phyloP scores from a whole-genome alignment of 2,113 vertebrate genomes.

The Oceanites oceanicus region DNA sequence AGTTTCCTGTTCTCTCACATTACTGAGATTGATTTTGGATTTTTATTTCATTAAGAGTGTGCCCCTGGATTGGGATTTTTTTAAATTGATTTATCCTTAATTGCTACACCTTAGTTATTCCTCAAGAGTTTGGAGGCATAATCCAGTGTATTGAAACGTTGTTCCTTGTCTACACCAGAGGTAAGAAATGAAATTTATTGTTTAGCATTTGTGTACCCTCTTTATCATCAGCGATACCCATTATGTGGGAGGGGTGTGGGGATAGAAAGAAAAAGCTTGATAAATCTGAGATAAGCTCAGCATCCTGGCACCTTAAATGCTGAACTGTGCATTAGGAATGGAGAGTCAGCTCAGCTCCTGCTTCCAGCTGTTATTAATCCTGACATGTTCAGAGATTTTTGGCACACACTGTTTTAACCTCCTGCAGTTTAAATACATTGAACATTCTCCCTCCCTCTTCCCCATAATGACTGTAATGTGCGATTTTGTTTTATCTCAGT shows the following conservation, averaged over 20 bases:
- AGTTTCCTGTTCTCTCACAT: neutral
- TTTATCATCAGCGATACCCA: neutral
- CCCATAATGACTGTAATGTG: neutral
- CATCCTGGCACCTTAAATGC: neutral
- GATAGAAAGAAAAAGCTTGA: neutral
- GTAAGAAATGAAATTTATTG: neutral
- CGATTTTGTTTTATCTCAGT: conserved; percentile 26
- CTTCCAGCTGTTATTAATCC: conserved; percentile 52
- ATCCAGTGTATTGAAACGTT: neutral
- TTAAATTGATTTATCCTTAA: neutral
- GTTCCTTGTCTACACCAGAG: neutral
- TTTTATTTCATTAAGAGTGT: neutral
- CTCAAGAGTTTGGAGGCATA: neutral
- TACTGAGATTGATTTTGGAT: neutral
- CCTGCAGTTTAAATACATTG: conserved; percentile 17
- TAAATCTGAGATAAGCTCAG: conserved; percentile 3
- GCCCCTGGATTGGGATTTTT: neutral
- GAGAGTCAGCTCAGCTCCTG: neutral
- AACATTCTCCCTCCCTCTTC: neutral
- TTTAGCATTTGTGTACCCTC: neutral
- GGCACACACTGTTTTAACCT: neutral
- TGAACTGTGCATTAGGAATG: neutral
- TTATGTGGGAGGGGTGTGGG: neutral
- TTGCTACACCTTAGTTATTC: neutral
- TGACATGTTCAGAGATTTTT: conserved; percentile 14